Evolutionary conservation across 1,140 invertebrate genomes (phyloP).

Genomic region (Eurosta solidaginis): DNA sequence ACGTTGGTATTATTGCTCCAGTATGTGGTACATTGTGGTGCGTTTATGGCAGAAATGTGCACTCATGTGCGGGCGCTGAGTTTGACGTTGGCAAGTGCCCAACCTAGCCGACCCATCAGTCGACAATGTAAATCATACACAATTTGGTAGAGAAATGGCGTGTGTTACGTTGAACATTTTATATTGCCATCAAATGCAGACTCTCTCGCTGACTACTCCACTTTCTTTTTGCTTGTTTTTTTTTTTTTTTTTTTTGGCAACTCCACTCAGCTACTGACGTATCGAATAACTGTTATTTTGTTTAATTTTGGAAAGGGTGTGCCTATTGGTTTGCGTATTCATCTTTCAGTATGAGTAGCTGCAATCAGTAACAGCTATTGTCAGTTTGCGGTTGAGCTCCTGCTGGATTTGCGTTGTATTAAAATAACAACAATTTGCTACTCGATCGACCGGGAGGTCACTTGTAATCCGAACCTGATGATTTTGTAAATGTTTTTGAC

Average conservation of each 20-base stretch:
- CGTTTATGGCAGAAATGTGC: background rate
- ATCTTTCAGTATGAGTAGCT: background rate
- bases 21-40: background rate
- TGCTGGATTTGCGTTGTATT: conserved; percentile 2
- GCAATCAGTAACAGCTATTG: background rate
- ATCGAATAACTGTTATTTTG: background rate
- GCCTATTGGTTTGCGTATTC: background rate
- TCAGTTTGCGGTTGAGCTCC: background rate
- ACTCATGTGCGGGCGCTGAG: background rate
- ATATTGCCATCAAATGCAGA: conserved; percentile 4
- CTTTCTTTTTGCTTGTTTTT: too few relatives aligned
- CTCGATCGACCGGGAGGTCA: background rate
- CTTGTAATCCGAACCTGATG: background rate
- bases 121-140: background rate
- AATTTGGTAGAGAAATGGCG: background rate
- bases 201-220: background rate
- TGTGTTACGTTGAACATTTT: background rate
- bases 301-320: background rate
- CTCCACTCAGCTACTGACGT: background rate
- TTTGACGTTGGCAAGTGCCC: conserved; percentile 1
- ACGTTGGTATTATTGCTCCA: background rate
- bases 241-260: background rate
- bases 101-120: background rate
- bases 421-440: conserved; percentile 12
- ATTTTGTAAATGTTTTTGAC: conserved; percentile 21